Evolutionary conservation across 1,140 invertebrate species (phyloP), one percentile per base, ranked within the genome.

Genomic region (Phocides pigmalion): DNA sequence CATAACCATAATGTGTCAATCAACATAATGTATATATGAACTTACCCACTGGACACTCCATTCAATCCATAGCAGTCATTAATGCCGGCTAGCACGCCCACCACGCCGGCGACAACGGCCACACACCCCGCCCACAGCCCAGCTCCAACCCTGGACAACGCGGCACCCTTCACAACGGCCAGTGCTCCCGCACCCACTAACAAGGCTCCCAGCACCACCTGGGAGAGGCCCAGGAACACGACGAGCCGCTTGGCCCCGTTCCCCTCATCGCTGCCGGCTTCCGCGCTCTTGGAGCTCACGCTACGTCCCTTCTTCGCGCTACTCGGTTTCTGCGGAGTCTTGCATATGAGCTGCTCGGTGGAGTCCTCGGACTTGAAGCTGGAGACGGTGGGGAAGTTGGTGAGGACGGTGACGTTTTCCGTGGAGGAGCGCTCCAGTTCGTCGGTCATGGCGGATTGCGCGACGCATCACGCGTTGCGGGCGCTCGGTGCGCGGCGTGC

Each of bases 111-210:
- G 4, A 91, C 84, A 17, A 93, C 91, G 9, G 93, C 93, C 25
- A 93, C 79, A 54, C 93, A 92, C 8, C 94, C 94, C 44, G 93
- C 92, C 94, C 94, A 94, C 56, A 94, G 85, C 0, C 94, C 94
- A 0, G 92, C 93, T 1, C 93, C 93, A 35, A 93, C 93, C 67
- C 92, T 72, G n/a, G 93, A 87, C 74, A 94, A 81, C 35, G 92
- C 92, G 3, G 93, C 90, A 14, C 92, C 92, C 78, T 94, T 93
- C 49, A 93, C 87, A 49, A 94, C 91, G 3, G 92, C 92, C 50
- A 93, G 66, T 14, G 93, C 92, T 2, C 94, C 94, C 37, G 93
- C 92, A 11, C 92, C 89, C 58, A 93, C 84, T 92, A 94, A 92
- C 69, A 93, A 65, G 22, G 93, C 87, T 8, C 94, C 94, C 51